Percentiles rank a stretch among this genome's conserved stretches.
phyloP scores from a whole-genome alignment of 1,140 invertebrate genomes.

The Lepidurus packardi region DNA sequence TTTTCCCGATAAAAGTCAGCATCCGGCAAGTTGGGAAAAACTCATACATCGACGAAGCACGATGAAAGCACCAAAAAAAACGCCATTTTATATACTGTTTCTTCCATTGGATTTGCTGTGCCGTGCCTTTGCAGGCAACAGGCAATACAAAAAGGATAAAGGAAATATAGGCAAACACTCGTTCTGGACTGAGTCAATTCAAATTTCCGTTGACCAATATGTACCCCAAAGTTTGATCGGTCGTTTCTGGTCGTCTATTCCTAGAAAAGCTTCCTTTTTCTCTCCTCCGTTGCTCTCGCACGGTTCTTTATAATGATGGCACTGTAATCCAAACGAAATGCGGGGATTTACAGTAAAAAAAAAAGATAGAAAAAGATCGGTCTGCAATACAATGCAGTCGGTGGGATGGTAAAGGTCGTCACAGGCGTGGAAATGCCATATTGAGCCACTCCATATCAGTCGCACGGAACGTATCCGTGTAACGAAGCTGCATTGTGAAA shows the following conservation, averaged over 20 bases:
- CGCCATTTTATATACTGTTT: too few species aligned
- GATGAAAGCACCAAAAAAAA: not conserved
- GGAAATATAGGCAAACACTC: not conserved
- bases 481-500: not conserved
- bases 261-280: not conserved
- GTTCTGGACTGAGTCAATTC: not conserved
- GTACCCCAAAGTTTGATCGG: not conserved
- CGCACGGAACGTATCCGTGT: not conserved
- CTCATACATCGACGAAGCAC: not conserved
- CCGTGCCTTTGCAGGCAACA: not conserved
- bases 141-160: not conserved
- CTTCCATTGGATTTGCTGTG: too few species aligned
- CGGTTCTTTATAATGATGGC: not conserved
- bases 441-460: not conserved
- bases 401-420: too few species aligned
- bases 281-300: not conserved
- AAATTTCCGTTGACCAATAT: constrained; percentile 22
- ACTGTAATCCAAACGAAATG: not conserved
- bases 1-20: not conserved
- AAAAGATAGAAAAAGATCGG: too few species aligned
- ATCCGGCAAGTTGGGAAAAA: not conserved
- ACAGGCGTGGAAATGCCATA: not conserved
- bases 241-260: not conserved
- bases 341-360: too few species aligned
- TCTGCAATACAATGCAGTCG: too few species aligned